Percentiles rank a stretch among this genome's conserved stretches.
phyloP scores from a whole-genome alignment of 2,113 vertebrate species.

The Halcyon senegalensis region DNA sequence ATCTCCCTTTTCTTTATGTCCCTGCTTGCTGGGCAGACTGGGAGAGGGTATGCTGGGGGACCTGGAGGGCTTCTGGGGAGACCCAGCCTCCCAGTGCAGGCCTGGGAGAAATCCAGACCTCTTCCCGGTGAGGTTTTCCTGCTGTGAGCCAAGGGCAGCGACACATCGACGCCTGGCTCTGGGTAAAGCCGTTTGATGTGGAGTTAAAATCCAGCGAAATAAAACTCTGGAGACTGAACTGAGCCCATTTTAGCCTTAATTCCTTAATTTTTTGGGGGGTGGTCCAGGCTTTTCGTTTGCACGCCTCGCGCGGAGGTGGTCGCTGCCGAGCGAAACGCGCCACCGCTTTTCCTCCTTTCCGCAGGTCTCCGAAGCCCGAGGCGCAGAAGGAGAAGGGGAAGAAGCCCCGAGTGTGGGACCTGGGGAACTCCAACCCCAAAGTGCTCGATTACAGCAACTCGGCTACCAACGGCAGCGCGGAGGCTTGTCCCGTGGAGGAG shows the following conservation, averaged over 20 bases:
- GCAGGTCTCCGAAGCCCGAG: slow-evolving; percentile 89
- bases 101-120: not conserved
- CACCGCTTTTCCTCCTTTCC: not conserved
- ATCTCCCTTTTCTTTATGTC: not conserved
- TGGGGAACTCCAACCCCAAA: slow-evolving; percentile 82
- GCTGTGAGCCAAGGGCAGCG: not conserved
- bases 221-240: not conserved
- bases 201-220: not conserved
- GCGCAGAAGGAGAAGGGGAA: slow-evolving; percentile 87
- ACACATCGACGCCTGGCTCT: rapidly evolving
- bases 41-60: rapidly evolving
- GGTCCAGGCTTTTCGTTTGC: not conserved
- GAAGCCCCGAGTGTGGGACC: slow-evolving; percentile 88
- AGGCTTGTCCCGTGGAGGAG: slow-evolving; percentile 70
- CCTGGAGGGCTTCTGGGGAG: not conserved
- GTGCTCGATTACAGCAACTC: slow-evolving; percentile 90
- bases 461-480: slow-evolving; percentile 71
- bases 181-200: rapidly evolving
- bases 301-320: rapidly evolving
- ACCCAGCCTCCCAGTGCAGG: not conserved
- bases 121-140: not conserved
- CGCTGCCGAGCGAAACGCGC: rapidly evolving
- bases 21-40: not conserved
- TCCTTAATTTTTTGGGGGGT: not conserved
- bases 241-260: not conserved